phyloP scores from a whole-genome alignment of 2,797 vertebrate species.

The Gymnopithys bicolor region DNA sequence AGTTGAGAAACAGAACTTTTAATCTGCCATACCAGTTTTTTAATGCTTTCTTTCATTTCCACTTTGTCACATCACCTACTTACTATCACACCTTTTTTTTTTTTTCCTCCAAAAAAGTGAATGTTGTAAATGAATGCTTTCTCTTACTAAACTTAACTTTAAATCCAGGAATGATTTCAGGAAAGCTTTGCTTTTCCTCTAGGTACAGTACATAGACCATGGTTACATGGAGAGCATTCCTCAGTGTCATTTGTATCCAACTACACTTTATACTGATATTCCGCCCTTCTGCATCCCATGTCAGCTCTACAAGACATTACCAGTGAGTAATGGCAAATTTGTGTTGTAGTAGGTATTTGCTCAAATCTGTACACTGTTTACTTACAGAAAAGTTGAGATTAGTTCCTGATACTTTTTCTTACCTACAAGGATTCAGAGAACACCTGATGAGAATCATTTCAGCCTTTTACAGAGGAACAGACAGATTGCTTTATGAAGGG shows the following conservation, averaged over 20 bases:
- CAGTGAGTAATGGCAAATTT: slow-evolving; percentile 79
- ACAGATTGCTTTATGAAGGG: background rate
- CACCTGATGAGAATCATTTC: background rate
- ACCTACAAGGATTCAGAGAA: background rate
- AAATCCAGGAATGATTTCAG: background rate
- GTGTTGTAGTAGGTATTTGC: background rate
- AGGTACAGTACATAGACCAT: slow-evolving; percentile 91
- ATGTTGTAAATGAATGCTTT: rapidly evolving
- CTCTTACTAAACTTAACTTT: background rate
- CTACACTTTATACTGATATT: slow-evolving; percentile 81
- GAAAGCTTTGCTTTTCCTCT: background rate
- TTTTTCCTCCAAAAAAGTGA: background rate
- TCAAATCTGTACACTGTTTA: background rate
- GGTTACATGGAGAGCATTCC: slow-evolving; percentile 89
- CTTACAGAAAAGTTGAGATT: background rate
- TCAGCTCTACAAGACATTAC: slow-evolving; percentile 82
- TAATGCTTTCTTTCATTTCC: background rate
- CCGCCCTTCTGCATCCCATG: slow-evolving; percentile 91
- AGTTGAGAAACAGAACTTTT: background rate
- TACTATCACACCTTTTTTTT: rapidly evolving
- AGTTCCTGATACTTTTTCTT: background rate
- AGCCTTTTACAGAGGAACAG: background rate
- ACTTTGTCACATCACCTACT: background rate
- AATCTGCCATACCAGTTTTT: background rate
- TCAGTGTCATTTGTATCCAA: slow-evolving; percentile 88